These are phyloP conservation scores for Oedothorax gibbosus DNA, from an alignment of 1,140 invertebrate genomes.

Conservation along the genomic window DNA sequence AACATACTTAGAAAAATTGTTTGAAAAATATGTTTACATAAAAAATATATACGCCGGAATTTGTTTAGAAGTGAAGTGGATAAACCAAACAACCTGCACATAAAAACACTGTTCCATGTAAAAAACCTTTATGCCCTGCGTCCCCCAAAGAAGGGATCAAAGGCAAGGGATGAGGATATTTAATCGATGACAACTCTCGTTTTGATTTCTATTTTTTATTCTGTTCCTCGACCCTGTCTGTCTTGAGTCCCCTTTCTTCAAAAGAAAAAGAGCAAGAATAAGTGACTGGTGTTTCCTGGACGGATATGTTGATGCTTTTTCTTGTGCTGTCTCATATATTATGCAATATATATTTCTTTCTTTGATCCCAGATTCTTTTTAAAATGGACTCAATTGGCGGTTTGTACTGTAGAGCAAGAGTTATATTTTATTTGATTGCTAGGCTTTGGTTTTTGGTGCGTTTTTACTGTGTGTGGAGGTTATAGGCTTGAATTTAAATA, in stretches of 20 bases:
- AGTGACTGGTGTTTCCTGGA: constrained; percentile 31
- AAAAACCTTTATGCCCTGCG: no score
- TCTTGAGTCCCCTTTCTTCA: neutral
- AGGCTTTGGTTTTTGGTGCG: neutral
- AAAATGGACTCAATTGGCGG: constrained; percentile 9
- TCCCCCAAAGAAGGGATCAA: neutral
- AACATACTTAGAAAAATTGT: no score
- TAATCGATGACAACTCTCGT: constrained; percentile 54
- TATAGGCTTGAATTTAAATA: no score
- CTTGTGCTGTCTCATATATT: constrained; percentile 9
- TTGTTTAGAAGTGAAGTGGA: no score
- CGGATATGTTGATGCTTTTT: constrained; percentile 11
- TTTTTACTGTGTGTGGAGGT: no score
- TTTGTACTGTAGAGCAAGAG: constrained; percentile 5
- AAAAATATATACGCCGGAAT: no score
- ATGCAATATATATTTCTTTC: constrained; percentile 21
- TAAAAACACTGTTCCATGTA: no score
- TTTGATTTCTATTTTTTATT: constrained; percentile 53
- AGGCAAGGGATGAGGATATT: constrained; percentile 8
- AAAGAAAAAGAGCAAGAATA: constrained; percentile 6
- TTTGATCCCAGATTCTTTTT: neutral
- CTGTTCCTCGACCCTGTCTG: constrained; percentile 36
- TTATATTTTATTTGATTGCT: constrained; percentile 7
- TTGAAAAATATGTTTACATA: no score
- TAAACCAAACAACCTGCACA: no score